These are phyloP conservation scores for Apamea monoglypha DNA, from an alignment of 2,888 invertebrate species.

Conservation along the genomic window DNA sequence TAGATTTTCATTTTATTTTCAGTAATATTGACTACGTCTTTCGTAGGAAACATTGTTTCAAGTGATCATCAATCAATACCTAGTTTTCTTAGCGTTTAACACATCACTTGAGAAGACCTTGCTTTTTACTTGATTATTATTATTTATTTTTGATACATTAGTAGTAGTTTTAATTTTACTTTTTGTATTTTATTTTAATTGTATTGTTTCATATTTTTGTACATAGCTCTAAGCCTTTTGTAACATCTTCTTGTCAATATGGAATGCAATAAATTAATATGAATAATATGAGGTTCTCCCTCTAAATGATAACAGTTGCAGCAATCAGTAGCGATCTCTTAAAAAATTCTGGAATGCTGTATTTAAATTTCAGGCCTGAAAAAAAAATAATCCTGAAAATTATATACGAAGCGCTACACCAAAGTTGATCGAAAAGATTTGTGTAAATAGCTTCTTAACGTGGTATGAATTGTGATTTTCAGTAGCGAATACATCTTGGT, in stretches of 20 bases:
- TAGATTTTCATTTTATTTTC: slow-evolving; percentile 1
- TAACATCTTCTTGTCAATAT: background rate
- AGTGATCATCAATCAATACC: background rate
- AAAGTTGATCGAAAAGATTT: background rate
- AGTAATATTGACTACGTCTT: background rate
- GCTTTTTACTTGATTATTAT: too few relatives aligned
- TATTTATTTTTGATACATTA: too few relatives aligned
- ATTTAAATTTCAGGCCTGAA: background rate
- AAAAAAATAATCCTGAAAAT: background rate
- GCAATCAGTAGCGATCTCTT: background rate
- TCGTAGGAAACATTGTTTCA: background rate
- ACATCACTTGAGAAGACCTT: background rate
- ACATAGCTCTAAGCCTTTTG: background rate
- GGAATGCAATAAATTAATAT: background rate
- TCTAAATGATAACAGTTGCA: background rate
- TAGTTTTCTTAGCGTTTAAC: background rate
- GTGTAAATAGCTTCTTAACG: background rate
- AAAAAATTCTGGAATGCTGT: background rate
- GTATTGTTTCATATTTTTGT: background rate
- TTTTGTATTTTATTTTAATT: background rate
- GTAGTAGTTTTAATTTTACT: too few relatives aligned
- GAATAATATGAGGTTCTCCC: background rate
- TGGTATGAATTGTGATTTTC: slow-evolving; percentile 8
- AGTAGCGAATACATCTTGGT: slow-evolving; percentile 39
- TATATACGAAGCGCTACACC: background rate